Conservation (phyloP, 2,797 vertebrate genomes). For the Channa striata region DNA sequence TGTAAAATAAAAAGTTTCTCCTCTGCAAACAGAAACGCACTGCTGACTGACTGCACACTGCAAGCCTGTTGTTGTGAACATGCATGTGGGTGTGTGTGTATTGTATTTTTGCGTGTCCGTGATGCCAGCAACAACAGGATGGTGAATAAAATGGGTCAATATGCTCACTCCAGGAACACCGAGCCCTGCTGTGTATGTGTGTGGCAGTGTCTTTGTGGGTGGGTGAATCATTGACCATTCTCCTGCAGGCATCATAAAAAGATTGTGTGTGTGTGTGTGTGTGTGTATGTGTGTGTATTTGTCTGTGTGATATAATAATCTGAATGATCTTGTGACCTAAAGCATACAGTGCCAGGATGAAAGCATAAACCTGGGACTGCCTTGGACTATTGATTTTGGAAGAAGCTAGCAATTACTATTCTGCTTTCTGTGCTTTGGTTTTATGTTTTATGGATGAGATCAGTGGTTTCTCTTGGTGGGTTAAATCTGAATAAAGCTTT, state of each 20-base stretch:
- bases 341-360: constrained; percentile 37
- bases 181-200: constrained; percentile 31
- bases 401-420: constrained; percentile 24
- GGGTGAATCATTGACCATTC: constrained; percentile 65
- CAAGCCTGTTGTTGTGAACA: neutral
- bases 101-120: constrained; percentile 15
- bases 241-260: constrained; percentile 48
- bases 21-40: constrained; percentile 2
- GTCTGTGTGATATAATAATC: constrained; percentile 61
- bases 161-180: constrained; percentile 58
- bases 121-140: constrained; percentile 24
- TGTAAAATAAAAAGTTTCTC: neutral
- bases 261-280: neutral
- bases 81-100: neutral
- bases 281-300: constrained; percentile 25
- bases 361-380: constrained; percentile 45
- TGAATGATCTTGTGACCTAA: constrained; percentile 62
- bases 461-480: constrained; percentile 7
- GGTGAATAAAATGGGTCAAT: constrained; percentile 65
- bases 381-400: constrained; percentile 55
- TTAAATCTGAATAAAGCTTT: neutral
- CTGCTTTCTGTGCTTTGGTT: constrained; percentile 24
- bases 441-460: constrained; percentile 40
- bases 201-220: constrained; percentile 40
- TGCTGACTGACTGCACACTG: constrained; percentile 19